Evolutionary conservation across 37 sponge, comb jelly and placozoan genomes (phyloP).

Genomic region (Theonella swinhoei): DNA sequence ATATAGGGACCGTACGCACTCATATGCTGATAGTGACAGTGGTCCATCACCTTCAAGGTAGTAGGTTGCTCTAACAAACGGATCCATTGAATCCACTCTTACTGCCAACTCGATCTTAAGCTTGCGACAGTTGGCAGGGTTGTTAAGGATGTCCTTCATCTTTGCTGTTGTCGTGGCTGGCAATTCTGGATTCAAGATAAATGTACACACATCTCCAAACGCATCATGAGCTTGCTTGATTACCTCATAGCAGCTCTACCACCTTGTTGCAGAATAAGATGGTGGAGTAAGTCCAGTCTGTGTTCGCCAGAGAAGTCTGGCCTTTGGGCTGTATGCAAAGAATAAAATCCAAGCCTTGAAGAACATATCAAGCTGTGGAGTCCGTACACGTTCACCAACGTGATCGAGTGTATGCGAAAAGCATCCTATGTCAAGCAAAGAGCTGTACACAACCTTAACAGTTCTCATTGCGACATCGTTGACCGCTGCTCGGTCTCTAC

Average conservation of each 20-base stretch:
- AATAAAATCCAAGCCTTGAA: not conserved
- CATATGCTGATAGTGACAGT: not conserved
- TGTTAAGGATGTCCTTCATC: conserved; percentile 1
- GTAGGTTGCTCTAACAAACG: conserved; percentile 44
- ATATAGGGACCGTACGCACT: not conserved
- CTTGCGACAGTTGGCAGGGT: not conserved
- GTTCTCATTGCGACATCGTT: not conserved
- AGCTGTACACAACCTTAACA: conserved; percentile 4
- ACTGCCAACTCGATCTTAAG: conserved; percentile 14
- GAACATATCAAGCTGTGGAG: not conserved
- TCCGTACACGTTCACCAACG: not conserved
- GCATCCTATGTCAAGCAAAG: not conserved
- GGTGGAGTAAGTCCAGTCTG: not conserved
- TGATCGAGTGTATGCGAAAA: conserved; percentile 3
- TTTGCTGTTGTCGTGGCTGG: not conserved
- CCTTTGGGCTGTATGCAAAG: not conserved
- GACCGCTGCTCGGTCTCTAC: not conserved
- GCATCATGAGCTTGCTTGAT: not conserved
- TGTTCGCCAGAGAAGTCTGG: not conserved
- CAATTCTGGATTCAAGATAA: not conserved
- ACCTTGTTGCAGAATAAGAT: conserved; percentile 9
- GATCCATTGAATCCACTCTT: not conserved
- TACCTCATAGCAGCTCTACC: conserved; percentile 31
- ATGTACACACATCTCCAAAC: conserved; percentile 21
- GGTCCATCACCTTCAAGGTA: conserved; percentile 39